These are phyloP conservation scores for Eremophila alpestris DNA, from an alignment of 2,797 vertebrate species.

Conservation along the genomic window DNA sequence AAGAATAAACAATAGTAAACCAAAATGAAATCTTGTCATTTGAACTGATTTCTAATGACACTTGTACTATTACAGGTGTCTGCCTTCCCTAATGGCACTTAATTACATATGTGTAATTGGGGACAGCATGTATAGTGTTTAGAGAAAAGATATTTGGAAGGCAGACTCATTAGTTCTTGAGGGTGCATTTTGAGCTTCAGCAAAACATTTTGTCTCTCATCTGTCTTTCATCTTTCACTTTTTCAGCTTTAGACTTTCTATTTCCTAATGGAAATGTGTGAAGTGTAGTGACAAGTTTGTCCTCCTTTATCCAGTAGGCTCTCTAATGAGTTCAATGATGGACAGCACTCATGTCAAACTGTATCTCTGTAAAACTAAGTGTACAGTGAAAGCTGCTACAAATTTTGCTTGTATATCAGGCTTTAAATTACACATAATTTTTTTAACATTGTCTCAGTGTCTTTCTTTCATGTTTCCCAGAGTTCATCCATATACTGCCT, in stretches of 20 bases:
- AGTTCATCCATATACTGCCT: neutral
- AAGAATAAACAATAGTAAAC: neutral
- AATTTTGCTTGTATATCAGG: neutral
- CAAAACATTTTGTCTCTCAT: neutral
- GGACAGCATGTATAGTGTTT: neutral
- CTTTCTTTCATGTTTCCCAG: neutral
- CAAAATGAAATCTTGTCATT: neutral
- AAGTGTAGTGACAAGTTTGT: neutral
- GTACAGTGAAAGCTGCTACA: neutral
- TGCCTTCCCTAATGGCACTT: neutral
- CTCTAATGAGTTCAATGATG: neutral
- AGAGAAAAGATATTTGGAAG: neutral
- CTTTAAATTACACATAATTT: neutral
- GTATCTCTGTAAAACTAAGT: neutral
- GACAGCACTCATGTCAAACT: neutral
- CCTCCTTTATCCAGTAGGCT: neutral
- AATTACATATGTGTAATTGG: neutral
- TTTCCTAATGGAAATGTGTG: neutral
- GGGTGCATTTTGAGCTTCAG: neutral
- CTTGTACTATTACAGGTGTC: neutral
- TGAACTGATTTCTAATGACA: neutral
- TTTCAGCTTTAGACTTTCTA: neutral
- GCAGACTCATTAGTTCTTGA: neutral
- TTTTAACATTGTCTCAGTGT: neutral
- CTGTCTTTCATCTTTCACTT: neutral